Base-by-base conservation (phyloP, 2,113 vertebrate species). In the Cyphomyrus discorhynchus region DNA sequence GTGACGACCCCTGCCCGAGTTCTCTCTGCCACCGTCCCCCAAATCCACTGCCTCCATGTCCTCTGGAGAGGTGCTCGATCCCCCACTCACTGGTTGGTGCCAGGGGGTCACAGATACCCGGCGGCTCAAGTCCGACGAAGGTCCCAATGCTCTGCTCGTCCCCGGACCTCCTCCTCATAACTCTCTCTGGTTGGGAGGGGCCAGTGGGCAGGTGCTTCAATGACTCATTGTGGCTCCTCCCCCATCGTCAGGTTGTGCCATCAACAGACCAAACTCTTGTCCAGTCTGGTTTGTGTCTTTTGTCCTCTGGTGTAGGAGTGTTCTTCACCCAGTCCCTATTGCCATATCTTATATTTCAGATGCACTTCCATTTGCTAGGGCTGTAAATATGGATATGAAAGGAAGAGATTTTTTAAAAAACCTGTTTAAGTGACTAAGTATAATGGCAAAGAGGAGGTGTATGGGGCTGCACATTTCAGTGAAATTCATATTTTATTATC, bases 1-100 rank as follows among this genome's bases (percentile, higher is more conserved):
- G 97, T 99, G 98, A 99, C 97, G 88, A 94, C 91, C 92, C 90
- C 50, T 49, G 87, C 91, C 46, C 52, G 70, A 35, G 42, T 85
- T 31, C 45, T 42, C 45, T 52, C 89, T 49, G 39, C 39, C 15
- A 62, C 35, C 84, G 31, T 17, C 39, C 62, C 47, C 49, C 62
- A 42, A 27, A 7, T 70, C 9, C 58, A 35, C 84, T 50, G 89
- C 56, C 83, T 17, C n/a, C 27, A 70, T 70, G 83, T 53, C 83
- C 83, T 50, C 31, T 84, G 86, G 86, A 77, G 80, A 47, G 42
- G 45, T 13, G 11, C 46, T 13, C 24, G 9, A 24, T 9, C 8
- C 80, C 35, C 80, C 80, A 83, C 35, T 9, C 42, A 45, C 3
- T 2, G 80, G 39, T 45, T 19, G 35, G 77, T 45, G 42, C 77